These are phyloP conservation scores for Panagrolaimus sp. DNA, from an alignment of 1,140 invertebrate species.

Conservation along the genomic window DNA sequence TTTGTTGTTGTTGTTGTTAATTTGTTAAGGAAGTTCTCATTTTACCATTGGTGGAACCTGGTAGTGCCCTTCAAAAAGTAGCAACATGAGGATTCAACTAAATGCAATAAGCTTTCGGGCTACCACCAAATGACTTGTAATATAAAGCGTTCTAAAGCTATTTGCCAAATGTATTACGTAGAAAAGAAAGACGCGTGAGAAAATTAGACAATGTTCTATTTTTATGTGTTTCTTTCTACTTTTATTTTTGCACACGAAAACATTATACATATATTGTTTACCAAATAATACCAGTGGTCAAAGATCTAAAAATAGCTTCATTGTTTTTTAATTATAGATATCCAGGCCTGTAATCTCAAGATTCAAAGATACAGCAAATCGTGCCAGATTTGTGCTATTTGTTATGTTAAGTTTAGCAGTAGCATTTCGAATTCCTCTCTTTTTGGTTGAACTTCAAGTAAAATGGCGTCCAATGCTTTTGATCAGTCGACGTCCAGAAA, in stretches of 20 bases:
- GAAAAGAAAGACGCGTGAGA: background rate
- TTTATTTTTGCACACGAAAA: too few species aligned
- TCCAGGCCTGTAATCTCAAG: constrained; percentile 56
- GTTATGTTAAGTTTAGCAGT: constrained; percentile 47
- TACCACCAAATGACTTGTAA: background rate
- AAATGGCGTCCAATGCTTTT: constrained; percentile 43
- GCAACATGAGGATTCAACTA: too few species aligned
- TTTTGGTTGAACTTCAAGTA: constrained; percentile 51
- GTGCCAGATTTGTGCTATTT: constrained; percentile 45
- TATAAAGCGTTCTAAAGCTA: constrained; percentile 4
- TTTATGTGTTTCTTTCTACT: background rate
- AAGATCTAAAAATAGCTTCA: background rate
- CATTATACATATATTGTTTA: too few species aligned
- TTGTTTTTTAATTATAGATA: constrained; percentile 46
- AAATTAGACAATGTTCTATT: constrained; percentile 7
- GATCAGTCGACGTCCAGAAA: constrained; percentile 43
- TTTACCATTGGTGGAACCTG: too few species aligned
- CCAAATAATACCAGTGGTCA: too few species aligned
- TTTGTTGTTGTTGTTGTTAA: constrained; percentile 11
- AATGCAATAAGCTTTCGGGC: too few species aligned
- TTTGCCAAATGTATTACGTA: background rate
- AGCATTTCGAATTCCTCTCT: constrained; percentile 53
- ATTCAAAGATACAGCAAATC: constrained; percentile 50
- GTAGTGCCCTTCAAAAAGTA: too few species aligned
- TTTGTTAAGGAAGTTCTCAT: background rate